A percentile compares a stretch with the other conserved stretches of the same genome.
phyloP scores from a whole-genome alignment of 2,888 invertebrate genomes.

The Malacosoma neustria region DNA sequence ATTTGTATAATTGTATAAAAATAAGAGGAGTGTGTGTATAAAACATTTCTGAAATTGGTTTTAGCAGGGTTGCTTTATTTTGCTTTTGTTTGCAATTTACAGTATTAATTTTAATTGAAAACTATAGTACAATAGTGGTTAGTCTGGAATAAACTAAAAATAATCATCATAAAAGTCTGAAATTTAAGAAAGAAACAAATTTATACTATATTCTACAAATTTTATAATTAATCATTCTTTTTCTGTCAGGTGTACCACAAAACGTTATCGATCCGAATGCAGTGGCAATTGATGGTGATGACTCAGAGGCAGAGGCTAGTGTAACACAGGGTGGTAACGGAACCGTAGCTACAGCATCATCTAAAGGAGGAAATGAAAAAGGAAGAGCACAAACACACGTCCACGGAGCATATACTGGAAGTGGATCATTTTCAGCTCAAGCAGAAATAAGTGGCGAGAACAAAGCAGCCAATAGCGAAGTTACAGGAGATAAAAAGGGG shows the following conservation, averaged over 20 bases:
- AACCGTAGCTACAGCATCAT: slow-evolving; percentile 83
- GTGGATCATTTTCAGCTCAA: slow-evolving; percentile 87
- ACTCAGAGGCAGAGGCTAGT: slow-evolving; percentile 83
- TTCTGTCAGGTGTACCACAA: slow-evolving; percentile 44
- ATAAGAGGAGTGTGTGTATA: too few species aligned
- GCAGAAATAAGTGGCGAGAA: slow-evolving; percentile 85
- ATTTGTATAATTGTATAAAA: too few species aligned
- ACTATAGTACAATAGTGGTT: too few species aligned
- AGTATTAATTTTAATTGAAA: too few species aligned
- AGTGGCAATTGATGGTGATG: slow-evolving; percentile 73
- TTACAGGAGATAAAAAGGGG: slow-evolving; percentile 82
- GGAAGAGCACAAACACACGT: slow-evolving; percentile 89
- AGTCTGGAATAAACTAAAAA: too few species aligned
- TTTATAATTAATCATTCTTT: too few species aligned
- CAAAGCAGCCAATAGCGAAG: slow-evolving; percentile 81
- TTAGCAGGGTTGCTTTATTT: too few species aligned
- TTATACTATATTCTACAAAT: too few species aligned
- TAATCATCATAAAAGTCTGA: too few species aligned
- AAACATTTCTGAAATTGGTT: too few species aligned
- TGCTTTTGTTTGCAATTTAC: too few species aligned
- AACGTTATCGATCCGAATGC: slow-evolving; percentile 54
- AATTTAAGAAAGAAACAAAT: too few species aligned
- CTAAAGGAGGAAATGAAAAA: slow-evolving; percentile 83
- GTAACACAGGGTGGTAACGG: slow-evolving; percentile 74
- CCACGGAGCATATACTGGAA: slow-evolving; percentile 84